Evolutionary conservation across 1,140 invertebrate species (phyloP).

Genomic region (Ips typographus): DNA sequence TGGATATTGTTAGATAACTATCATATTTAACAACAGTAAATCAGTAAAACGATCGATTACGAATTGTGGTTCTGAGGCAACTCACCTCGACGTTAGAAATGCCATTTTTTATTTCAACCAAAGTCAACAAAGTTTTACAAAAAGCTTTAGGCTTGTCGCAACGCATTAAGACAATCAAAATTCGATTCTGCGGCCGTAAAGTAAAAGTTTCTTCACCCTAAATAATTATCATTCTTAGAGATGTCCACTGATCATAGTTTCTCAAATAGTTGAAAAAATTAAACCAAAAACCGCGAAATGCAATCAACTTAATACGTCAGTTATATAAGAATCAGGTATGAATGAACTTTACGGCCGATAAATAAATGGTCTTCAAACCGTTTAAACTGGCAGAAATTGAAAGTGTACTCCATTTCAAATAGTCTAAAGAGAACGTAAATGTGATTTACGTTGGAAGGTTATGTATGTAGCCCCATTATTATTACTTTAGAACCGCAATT

Average conservation of each 20-base stretch:
- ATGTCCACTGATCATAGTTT: not conserved
- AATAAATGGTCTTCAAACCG: slow-evolving; percentile 5
- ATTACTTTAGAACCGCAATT: too few relatives aligned
- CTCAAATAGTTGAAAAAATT: not conserved
- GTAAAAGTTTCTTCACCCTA: not conserved
- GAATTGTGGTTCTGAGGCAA: not conserved
- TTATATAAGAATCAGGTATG: slow-evolving; percentile 5
- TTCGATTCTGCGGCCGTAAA: not conserved
- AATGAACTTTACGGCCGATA: slow-evolving; percentile 6
- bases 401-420: slow-evolving; percentile 6
- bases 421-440: slow-evolving; percentile 2
- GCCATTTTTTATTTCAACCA: too few relatives aligned
- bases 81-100: too few relatives aligned
- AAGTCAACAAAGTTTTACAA: too few relatives aligned
- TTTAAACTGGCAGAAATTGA: slow-evolving; percentile 2
- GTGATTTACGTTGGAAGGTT: not conserved
- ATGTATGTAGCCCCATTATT: too few relatives aligned
- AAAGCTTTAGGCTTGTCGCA: too few relatives aligned
- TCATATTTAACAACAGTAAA: not conserved
- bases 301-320: not conserved
- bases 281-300: not conserved
- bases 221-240: not conserved
- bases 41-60: not conserved
- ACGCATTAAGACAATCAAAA: too few relatives aligned
- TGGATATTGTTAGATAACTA: slow-evolving; percentile 1